These are phyloP conservation scores for Drosophila suboccidentalis DNA, from an alignment of 2,888 invertebrate species.

Conservation along the genomic window DNA sequence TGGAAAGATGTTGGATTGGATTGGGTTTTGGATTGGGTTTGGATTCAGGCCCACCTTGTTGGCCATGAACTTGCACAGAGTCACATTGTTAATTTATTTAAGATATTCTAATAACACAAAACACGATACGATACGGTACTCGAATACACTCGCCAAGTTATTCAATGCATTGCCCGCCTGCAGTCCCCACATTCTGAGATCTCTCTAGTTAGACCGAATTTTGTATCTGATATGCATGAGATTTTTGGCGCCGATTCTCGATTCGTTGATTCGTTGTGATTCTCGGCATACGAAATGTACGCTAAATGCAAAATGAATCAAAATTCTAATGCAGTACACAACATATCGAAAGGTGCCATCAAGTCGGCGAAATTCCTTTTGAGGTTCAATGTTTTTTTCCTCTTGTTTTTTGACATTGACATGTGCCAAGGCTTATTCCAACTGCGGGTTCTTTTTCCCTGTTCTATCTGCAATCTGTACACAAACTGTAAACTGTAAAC, in stretches of 20 bases:
- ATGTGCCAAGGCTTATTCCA: slow-evolving; percentile 62
- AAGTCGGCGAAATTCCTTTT: slow-evolving; percentile 78
- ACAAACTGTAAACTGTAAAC: slow-evolving; percentile 11
- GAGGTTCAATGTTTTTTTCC: slow-evolving; percentile 64
- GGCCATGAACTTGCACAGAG: slow-evolving; percentile 54
- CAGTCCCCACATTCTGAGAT: slow-evolving; percentile 26
- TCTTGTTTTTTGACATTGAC: slow-evolving; percentile 63
- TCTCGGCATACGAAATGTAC: slow-evolving; percentile 57
- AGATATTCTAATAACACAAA: slow-evolving; percentile 55
- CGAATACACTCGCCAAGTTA: slow-evolving; percentile 14
- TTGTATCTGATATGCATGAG: slow-evolving; percentile 75
- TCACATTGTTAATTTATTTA: slow-evolving; percentile 41
- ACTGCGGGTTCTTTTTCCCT: slow-evolving; percentile 12
- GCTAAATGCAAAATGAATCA: slow-evolving; percentile 46
- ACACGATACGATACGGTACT: slow-evolving; percentile 31
- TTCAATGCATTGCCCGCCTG: slow-evolving; percentile 53
- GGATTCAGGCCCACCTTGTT: slow-evolving; percentile 12
- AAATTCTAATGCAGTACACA: slow-evolving; percentile 62
- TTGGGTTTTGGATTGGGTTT: background rate
- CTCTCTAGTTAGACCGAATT: slow-evolving; percentile 42
- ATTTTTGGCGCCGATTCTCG: slow-evolving; percentile 70
- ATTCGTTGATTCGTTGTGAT: background rate
- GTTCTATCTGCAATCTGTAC: slow-evolving; percentile 12
- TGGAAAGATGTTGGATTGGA: background rate
- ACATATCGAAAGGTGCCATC: slow-evolving; percentile 73